Evolutionary conservation across 37 sponge, comb jelly and placozoan genomes (phyloP).

Genomic region (Eunapius fragilis): DNA sequence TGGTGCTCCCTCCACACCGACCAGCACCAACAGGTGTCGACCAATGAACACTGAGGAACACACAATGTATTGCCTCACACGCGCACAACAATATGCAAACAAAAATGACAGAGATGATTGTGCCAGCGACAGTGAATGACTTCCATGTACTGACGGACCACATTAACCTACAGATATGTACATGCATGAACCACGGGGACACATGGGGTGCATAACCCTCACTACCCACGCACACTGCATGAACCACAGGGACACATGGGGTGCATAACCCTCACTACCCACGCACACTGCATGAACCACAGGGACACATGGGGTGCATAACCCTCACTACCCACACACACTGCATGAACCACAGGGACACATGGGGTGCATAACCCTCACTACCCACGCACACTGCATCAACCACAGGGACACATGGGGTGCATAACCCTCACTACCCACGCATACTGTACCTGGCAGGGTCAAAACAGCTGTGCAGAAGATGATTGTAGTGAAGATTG

Average conservation of each 20-base stretch:
- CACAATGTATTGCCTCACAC: too few species aligned
- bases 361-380: background rate
- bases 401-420: constrained; percentile 22
- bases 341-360: background rate
- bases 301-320: background rate
- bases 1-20: constrained; percentile 66
- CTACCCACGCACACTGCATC: background rate
- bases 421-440: background rate
- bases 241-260: background rate
- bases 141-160: too few species aligned
- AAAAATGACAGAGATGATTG: too few species aligned
- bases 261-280: background rate
- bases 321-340: constrained; percentile 2
- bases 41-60: constrained; percentile 81
- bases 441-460: constrained; percentile 61
- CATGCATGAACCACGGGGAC: background rate
- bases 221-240: too few species aligned
- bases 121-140: too few species aligned
- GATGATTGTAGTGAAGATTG: constrained; percentile 39
- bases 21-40: constrained; percentile 58
- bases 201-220: too few species aligned
- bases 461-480: constrained; percentile 55
- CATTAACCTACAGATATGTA: too few species aligned
- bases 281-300: background rate
- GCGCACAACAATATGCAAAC: too few species aligned